phyloP scores from a whole-genome alignment of 1,140 invertebrate species.

The Sarcophaga bullata region DNA sequence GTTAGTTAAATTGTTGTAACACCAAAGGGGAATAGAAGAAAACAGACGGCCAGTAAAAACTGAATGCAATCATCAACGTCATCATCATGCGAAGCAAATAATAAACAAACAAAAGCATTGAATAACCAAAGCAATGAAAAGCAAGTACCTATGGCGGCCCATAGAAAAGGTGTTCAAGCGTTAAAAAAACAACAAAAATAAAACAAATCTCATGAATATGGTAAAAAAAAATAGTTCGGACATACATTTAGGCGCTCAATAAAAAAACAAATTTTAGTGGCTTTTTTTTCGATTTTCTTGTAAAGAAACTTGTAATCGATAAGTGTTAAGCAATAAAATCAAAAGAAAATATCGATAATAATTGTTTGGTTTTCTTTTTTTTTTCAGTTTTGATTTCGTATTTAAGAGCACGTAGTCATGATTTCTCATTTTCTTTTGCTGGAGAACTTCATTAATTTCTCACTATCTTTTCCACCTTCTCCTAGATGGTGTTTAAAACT shows the following conservation, averaged over 20 bases:
- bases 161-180: neutral
- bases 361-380: too few species aligned
- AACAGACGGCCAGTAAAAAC: neutral
- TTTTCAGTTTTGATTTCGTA: too few species aligned
- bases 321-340: too few species aligned
- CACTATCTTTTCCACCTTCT: too few species aligned
- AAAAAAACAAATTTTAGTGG: neutral
- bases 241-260: conserved; percentile 12
- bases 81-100: neutral
- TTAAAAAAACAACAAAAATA: neutral
- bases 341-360: too few species aligned
- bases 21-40: neutral
- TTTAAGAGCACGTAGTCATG: too few species aligned
- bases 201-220: neutral
- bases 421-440: too few species aligned
- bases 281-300: neutral
- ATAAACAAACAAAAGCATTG: neutral
- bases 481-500: too few species aligned
- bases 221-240: neutral
- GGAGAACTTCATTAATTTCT: too few species aligned
- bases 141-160: neutral
- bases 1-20: conserved; percentile 26
- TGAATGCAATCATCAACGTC: neutral
- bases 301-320: too few species aligned
- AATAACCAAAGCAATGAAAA: neutral